Base-by-base conservation (phyloP, 2,797 vertebrate species). In the Sebastes hubbsi region DNA sequence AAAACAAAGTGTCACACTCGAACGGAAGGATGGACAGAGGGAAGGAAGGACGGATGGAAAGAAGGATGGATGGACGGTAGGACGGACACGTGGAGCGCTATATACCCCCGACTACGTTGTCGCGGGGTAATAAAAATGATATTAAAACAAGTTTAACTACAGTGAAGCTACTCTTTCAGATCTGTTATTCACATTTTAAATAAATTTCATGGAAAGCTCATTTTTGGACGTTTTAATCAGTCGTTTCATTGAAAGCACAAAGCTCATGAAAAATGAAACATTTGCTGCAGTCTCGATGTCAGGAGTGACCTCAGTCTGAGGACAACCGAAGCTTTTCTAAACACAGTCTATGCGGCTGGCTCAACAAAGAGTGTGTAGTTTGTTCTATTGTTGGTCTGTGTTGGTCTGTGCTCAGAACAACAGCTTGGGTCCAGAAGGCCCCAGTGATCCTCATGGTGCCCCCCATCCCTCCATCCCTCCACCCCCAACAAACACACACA, bases 391-490 rank as follows among this genome's bases (percentile, higher is more conserved):
- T 38, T 38, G 36, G 36, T 38, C 36, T 38, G 36, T 72, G 54
- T 76, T 12, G 6, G 70, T 65, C 56, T 78, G 69, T 22, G 32
- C 75, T 88, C 64, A 66, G 61, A 89, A 86, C 83, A 91, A 85
- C 86, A 90, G 84, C 80, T 83, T 78, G 59, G 90, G 88, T 91
- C 91, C 93, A 92, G 88, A 89, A 92, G 89, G 91, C 89, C 90
- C 90, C 77, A 84, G 80, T 85, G 92, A 92, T 88, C 81, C 87
- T 85, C 77, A 88, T 9, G 88, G 87, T 91, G 84, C 80, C 89
- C 80, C 76, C 78, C 38, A 24, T 62, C 38, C 38, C 71, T 16
- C 75, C n/a, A 24, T 62, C 38, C 38, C 71, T 16, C 70, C 75
- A 82, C 66, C 75, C 32, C 73, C 75, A 81, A 87, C 84, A 84